These are phyloP conservation scores for Drosophila anceps DNA, from an alignment of 2,888 invertebrate species.

Conservation along the genomic window DNA sequence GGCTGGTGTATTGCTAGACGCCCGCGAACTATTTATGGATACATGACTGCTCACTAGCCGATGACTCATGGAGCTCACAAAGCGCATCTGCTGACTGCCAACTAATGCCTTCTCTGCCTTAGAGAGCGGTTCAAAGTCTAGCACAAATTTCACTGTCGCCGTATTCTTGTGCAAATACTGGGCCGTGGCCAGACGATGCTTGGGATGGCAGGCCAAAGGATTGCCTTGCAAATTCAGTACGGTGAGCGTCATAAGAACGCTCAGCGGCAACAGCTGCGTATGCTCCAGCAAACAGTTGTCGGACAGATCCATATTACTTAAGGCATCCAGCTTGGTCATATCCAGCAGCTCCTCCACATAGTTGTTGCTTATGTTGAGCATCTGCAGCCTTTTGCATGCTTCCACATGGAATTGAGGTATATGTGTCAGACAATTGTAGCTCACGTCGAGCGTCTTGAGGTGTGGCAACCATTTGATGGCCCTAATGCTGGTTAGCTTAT, in stretches of 20 bases:
- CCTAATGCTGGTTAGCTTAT: slow-evolving; percentile 86
- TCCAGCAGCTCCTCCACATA: slow-evolving; percentile 88
- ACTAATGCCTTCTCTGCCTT: slow-evolving; percentile 86
- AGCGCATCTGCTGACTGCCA: slow-evolving; percentile 84
- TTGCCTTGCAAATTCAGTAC: slow-evolving; percentile 88
- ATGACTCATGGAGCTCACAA: slow-evolving; percentile 57
- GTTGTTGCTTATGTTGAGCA: slow-evolving; percentile 88
- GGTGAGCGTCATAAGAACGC: slow-evolving; percentile 86
- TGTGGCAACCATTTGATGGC: slow-evolving; percentile 88
- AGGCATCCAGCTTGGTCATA: slow-evolving; percentile 86
- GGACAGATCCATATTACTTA: slow-evolving; percentile 88
- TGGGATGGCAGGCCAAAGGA: slow-evolving; percentile 88
- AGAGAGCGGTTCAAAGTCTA: slow-evolving; percentile 86
- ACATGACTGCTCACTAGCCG: slow-evolving; percentile 35
- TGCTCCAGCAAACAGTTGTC: slow-evolving; percentile 89
- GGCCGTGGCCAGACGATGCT: slow-evolving; percentile 87
- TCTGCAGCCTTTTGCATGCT: slow-evolving; percentile 86
- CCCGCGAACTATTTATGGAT: slow-evolving; percentile 56
- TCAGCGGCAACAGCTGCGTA: slow-evolving; percentile 86
- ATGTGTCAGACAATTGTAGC: slow-evolving; percentile 87
- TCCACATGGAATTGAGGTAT: slow-evolving; percentile 87
- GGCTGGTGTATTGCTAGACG: slow-evolving; percentile 76
- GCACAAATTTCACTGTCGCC: slow-evolving; percentile 86
- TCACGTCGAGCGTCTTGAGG: slow-evolving; percentile 88
- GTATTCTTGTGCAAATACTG: slow-evolving; percentile 87